These are phyloP conservation scores for Epistrophella euchroma DNA, from an alignment of 2,888 invertebrate genomes.

Conservation along the genomic window DNA sequence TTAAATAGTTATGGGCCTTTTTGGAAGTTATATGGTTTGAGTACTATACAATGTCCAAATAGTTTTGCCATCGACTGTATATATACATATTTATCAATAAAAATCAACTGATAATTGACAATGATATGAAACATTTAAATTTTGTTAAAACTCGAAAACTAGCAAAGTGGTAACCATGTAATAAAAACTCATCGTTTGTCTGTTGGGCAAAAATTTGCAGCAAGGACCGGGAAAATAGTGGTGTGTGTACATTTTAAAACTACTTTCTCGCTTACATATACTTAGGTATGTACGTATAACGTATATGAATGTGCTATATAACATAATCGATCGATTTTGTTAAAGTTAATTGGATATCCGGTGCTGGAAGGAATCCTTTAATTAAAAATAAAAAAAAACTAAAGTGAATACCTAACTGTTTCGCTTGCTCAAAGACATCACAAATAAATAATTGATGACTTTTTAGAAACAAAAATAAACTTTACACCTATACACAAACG, in stretches of 20 bases:
- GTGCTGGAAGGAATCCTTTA: slow-evolving; percentile 26
- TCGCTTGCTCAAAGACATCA: slow-evolving; percentile 26
- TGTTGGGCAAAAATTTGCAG: background rate
- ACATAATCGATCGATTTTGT: slow-evolving; percentile 31
- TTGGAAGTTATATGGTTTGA: too few relatives aligned
- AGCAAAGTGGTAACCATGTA: slow-evolving; percentile 1
- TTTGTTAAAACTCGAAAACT: background rate
- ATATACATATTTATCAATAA: too few relatives aligned
- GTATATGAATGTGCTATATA: background rate
- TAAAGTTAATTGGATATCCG: slow-evolving; percentile 43
- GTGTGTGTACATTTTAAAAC: slow-evolving; percentile 14
- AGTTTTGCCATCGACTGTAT: too few relatives aligned
- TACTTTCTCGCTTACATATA: background rate
- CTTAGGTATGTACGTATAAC: background rate
- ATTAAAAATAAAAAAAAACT: slow-evolving; percentile 23
- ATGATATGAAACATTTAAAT: background rate
- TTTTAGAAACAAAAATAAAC: slow-evolving; percentile 17
- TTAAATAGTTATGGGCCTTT: too few relatives aligned
- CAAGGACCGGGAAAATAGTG: background rate
- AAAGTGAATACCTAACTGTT: slow-evolving; percentile 32
- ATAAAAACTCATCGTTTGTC: background rate
- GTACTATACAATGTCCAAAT: too few relatives aligned
- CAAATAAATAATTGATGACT: slow-evolving; percentile 45
- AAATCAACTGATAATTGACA: too few relatives aligned
- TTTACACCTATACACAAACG: background rate